Evolutionary conservation across 1,140 invertebrate genomes (phyloP).

Genomic region (Samia ricini): DNA sequence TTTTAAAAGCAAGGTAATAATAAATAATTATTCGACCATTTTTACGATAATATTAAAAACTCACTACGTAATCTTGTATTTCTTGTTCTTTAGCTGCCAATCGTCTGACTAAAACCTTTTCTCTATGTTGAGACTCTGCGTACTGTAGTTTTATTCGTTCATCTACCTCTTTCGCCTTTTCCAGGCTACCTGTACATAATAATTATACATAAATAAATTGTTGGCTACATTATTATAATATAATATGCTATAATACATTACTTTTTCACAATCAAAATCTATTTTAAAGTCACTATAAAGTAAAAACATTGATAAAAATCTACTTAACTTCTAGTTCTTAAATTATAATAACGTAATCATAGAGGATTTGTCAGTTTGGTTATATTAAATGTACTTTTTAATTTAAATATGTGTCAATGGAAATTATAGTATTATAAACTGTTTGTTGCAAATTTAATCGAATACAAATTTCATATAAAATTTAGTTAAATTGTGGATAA

Average conservation of each 20-base stretch:
- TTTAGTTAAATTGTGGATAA: no score
- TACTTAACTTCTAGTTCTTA: no score
- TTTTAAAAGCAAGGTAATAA: not conserved
- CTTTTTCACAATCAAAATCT: no score
- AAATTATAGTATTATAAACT: no score
- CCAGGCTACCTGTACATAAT: conserved; percentile 82
- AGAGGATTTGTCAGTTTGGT: no score
- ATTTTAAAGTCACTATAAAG: no score
- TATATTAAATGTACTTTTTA: no score
- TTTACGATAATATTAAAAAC: conserved; percentile 48
- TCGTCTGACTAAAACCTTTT: conserved; percentile 93
- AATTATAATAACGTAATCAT: no score
- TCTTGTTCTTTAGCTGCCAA: conserved; percentile 97
- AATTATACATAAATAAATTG: not conserved
- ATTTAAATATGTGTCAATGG: no score
- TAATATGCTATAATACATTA: not conserved
- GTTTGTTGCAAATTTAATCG: no score
- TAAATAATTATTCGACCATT: not conserved
- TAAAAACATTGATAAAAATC: no score
- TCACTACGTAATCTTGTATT: conserved; percentile 96
- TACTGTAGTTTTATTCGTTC: conserved; percentile 90
- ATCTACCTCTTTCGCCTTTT: conserved; percentile 87
- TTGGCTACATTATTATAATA: not conserved
- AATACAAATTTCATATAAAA: no score
- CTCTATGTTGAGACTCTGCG: conserved; percentile 90